Evolutionary conservation across 2,888 invertebrate genomes (phyloP).

Genomic region (Cephus runcator): DNA sequence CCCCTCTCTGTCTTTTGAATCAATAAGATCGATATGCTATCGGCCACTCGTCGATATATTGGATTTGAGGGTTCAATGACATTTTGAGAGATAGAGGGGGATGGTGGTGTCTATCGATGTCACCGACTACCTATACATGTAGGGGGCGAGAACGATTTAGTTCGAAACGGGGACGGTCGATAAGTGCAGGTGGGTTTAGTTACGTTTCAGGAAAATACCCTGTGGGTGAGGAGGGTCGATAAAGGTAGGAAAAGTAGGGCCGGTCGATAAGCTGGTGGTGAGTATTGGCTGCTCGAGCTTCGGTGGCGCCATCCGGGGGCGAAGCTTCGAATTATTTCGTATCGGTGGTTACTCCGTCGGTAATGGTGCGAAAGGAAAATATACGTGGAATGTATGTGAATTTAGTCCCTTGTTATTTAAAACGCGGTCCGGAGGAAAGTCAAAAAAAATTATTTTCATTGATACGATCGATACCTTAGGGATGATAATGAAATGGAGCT

Average conservation of each 20-base stretch:
- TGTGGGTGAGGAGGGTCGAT: background rate
- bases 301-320: background rate
- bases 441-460: background rate
- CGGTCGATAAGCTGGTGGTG: background rate
- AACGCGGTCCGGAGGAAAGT: background rate
- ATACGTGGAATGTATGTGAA: background rate
- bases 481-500: background rate
- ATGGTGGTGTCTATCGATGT: background rate
- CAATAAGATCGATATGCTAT: background rate
- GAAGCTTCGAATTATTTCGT: background rate
- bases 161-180: background rate
- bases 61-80: background rate
- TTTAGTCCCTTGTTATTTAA: rapidly evolving
- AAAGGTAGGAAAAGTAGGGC: background rate
- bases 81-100: background rate
- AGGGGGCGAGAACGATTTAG: background rate
- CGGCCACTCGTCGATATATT: background rate
- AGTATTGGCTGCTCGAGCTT: background rate
- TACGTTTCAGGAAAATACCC: background rate
- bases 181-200: background rate
- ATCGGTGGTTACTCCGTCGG: background rate
- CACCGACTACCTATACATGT: background rate
- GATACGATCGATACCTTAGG: background rate
- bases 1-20: background rate
- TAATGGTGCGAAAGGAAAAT: background rate